A percentile compares a stretch with the other conserved stretches of the same genome.
Evolutionary conservation across 1,140 invertebrate genomes (phyloP).

Genomic region (Papilio polytes): DNA sequence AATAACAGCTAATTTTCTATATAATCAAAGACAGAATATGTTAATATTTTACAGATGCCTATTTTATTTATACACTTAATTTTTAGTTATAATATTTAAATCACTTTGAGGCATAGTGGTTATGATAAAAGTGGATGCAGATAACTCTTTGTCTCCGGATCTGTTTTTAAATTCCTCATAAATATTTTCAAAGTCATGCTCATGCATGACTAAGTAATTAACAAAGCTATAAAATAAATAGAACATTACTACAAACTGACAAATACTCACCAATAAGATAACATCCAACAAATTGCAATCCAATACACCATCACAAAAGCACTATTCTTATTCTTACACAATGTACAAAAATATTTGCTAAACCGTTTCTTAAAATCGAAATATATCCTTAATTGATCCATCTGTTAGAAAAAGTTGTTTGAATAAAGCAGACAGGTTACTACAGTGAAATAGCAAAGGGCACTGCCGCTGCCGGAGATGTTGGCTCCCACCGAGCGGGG

Average conservation of each 20-base stretch:
- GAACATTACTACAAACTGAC: neutral
- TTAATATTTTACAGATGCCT: too few relatives aligned
- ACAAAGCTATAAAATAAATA: neutral
- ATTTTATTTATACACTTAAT: too few relatives aligned
- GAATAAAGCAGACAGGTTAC: conserved; percentile 57
- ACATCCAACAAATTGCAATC: conserved; percentile 14
- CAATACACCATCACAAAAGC: conserved; percentile 25
- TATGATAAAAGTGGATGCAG: too few relatives aligned
- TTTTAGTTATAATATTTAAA: too few relatives aligned
- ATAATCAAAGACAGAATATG: too few relatives aligned
- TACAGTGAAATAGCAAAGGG: conserved; percentile 47
- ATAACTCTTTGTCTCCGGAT: too few relatives aligned
- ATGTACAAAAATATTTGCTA: neutral
- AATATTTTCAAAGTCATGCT: too few relatives aligned
- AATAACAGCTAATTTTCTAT: too few relatives aligned
- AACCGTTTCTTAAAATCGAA: neutral
- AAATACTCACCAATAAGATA: neutral
- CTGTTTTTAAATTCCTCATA: neutral
- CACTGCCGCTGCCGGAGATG: conserved; percentile 54
- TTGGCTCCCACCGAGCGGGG: conserved; percentile 52
- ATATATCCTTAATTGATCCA: too few relatives aligned
- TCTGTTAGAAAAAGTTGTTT: neutral
- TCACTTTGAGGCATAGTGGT: too few relatives aligned
- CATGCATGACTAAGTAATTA: neutral
- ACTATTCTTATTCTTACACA: neutral